Conservation (phyloP, 2,113 vertebrate genomes). For the Madoqua kirkii region DNA sequence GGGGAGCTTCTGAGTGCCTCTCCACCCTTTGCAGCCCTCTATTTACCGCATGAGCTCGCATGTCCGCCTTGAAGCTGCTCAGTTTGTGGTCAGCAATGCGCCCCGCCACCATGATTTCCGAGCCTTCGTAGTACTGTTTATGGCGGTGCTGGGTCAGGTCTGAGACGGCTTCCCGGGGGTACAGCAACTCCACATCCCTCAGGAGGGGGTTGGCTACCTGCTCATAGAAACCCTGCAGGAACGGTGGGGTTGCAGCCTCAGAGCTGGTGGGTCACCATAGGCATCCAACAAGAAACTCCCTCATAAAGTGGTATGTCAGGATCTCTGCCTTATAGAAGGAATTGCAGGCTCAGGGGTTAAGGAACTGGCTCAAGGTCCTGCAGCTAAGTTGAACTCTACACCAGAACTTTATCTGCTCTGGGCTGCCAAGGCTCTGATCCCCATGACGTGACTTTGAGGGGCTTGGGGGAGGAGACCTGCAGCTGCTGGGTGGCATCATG, state of each 20-base stretch:
- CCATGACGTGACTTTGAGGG: accelerated
- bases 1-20: neutral
- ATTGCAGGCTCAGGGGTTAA: neutral
- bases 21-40: neutral
- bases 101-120: conserved; percentile 88
- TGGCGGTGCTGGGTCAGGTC: conserved; percentile 85
- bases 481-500: conserved; percentile 87
- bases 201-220: conserved; percentile 87
- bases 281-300: neutral
- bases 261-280: neutral
- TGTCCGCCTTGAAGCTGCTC: conserved; percentile 76
- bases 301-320: neutral
- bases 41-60: conserved; percentile 84
- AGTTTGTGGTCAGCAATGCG: conserved; percentile 80
- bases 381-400: neutral
- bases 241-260: neutral
- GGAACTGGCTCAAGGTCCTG: neutral
- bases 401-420: neutral
- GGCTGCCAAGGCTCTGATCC: neutral
- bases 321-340: neutral
- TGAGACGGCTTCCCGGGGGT: conserved; percentile 66
- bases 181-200: conserved; percentile 82
- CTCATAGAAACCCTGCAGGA: conserved; percentile 85
- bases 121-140: conserved; percentile 87
- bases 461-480: conserved; percentile 69